phyloP scores from a whole-genome alignment of 1,140 invertebrate genomes.

The Coboldia fuscipes region DNA sequence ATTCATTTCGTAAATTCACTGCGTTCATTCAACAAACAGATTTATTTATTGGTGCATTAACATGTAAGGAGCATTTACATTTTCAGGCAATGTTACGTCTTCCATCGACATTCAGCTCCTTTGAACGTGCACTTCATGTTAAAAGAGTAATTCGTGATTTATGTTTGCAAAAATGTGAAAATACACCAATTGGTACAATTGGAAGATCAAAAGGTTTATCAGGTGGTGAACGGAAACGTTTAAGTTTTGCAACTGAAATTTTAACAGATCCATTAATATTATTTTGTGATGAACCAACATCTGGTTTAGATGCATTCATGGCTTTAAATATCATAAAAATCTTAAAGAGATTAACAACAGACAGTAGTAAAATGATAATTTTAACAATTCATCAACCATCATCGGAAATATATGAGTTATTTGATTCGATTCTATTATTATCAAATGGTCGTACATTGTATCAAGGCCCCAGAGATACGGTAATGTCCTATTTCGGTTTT shows the following conservation, averaged over 20 bases:
- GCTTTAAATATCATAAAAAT: slow-evolving; percentile 75
- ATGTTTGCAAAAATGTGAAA: slow-evolving; percentile 62
- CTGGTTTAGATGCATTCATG: slow-evolving; percentile 67
- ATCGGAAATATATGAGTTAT: slow-evolving; percentile 79
- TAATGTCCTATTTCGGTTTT: slow-evolving; percentile 63
- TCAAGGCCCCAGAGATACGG: slow-evolving; percentile 58
- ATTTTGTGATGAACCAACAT: slow-evolving; percentile 96
- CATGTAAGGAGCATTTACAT: slow-evolving; percentile 70
- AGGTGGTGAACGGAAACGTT: slow-evolving; percentile 83
- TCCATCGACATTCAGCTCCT: not conserved
- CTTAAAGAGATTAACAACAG: slow-evolving; percentile 53
- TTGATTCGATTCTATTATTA: slow-evolving; percentile 77
- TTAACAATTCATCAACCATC: slow-evolving; percentile 93
- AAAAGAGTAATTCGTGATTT: slow-evolving; percentile 42
- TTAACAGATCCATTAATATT: slow-evolving; percentile 85
- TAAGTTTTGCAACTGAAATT: slow-evolving; percentile 92
- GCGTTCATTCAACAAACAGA: slow-evolving; percentile 94
- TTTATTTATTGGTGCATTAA: slow-evolving; percentile 82
- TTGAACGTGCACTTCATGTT: not conserved
- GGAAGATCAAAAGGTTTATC: slow-evolving; percentile 80
- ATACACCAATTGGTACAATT: slow-evolving; percentile 70
- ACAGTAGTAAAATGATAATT: slow-evolving; percentile 76
- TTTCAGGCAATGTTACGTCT: slow-evolving; percentile 36
- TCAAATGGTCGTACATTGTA: slow-evolving; percentile 83
- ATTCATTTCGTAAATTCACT: too few species aligned